Evolutionary conservation across 2,888 invertebrate genomes (phyloP), one percentile per base, ranked within the genome.

Genomic region (Cerastis leucographa): DNA sequence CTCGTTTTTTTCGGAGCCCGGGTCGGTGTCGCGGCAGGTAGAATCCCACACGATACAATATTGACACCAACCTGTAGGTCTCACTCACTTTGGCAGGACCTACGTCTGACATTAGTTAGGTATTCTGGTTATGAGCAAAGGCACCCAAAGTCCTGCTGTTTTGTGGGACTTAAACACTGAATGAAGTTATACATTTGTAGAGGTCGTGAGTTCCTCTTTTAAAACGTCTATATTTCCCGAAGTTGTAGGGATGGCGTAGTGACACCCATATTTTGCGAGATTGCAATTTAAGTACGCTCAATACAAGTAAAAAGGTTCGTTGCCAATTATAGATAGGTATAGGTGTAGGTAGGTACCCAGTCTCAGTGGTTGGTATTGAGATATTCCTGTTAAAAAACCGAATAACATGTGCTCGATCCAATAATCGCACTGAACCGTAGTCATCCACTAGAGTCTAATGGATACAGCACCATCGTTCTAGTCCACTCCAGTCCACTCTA

Each of bases 21-120:
- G 64, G 70, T 72, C 67, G 80, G 70, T 79, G 88, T 84, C 84
- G 76, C 59, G 72, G 76, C 88, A 89, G 87, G 89, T 84, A 87
- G 84, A 83, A 61, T 78, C 72, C 44, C 74, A 77, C 76, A 78
- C 56, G 89, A 87, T 83, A 78, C 71, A 51, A 81, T 89, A 87
- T 85, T 81, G 88, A 87, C 86, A 78, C 85, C 51, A 85, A 81
- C 79, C 76, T 80, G 77, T 73, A 83, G 69, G 71, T 59, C 61
- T 42, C 68, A 71, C 46, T 66, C 42, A 46, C 12, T 71, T 56
- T 75, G 11, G 6, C 11, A 54, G 29, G n/a, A 54, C 67, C 25
- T 64, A 19, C 9, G 35, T 65, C 9, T 25, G 25, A 25, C 29
- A 46, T 46, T 17, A 25, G n/a, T 25, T 72, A 40, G 9, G n/a